Conservation (phyloP, 1,140 invertebrate genomes). For the Meteorus sp. region DNA sequence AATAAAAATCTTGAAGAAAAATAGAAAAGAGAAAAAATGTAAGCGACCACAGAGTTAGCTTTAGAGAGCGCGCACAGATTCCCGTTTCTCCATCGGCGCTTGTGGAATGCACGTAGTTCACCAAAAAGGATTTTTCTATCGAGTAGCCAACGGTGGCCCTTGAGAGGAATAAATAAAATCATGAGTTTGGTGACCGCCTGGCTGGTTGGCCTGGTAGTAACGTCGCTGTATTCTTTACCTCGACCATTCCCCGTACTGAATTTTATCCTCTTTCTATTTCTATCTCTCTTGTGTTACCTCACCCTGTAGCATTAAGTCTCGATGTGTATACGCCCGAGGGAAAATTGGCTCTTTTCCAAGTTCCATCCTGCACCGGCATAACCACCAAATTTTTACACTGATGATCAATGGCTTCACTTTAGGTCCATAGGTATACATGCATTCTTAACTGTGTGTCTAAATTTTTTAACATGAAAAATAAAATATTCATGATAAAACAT, state of each 20-base stretch:
- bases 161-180: constrained; percentile 47
- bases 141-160: constrained; percentile 29
- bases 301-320: not conserved
- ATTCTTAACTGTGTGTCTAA: no score
- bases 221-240: not conserved
- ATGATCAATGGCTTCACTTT: constrained; percentile 51
- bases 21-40: constrained; percentile 8
- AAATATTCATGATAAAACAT: constrained; percentile 1
- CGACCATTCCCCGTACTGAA: not conserved
- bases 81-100: constrained; percentile 28
- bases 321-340: constrained; percentile 34
- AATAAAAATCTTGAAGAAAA: constrained; percentile 15
- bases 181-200: constrained; percentile 35
- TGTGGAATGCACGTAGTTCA: constrained; percentile 24
- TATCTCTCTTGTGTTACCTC: constrained; percentile 36
- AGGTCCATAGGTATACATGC: constrained; percentile 29
- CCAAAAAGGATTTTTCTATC: constrained; percentile 36
- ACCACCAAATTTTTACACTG: constrained; percentile 50
- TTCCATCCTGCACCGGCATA: constrained; percentile 33
- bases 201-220: constrained; percentile 12
- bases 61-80: constrained; percentile 21
- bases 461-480: no score
- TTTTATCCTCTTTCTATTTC: constrained; percentile 8
- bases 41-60: constrained; percentile 17
- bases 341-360: constrained; percentile 52